Evolutionary conservation across 2,797 vertebrate species (phyloP), one percentile per base, ranked within the genome.

Genomic region (Hippocampus kuda): DNA sequence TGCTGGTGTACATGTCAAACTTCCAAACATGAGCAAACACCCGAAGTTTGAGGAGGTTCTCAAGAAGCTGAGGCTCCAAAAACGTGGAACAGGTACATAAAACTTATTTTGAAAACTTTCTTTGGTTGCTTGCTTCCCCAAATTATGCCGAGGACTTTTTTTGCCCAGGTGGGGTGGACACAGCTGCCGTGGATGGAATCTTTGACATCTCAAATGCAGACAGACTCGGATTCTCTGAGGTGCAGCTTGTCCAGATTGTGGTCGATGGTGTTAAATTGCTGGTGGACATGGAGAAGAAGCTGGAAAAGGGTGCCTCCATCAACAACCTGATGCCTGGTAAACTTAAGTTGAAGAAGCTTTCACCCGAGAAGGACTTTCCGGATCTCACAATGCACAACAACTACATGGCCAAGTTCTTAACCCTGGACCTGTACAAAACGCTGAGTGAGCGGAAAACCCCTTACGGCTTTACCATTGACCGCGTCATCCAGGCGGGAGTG

Each of bases 301-400:
- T 65, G 42, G 63, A 65, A 27, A 65, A 48, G 63, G 42, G 63
- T 27, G 42, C 24, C 3, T 65, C 63, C 41, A 65, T 65, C 44
- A 48, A 65, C 44, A 27, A 4, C 15, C 24, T 65, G 42, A 48
- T 65, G 63, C 63, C 63, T 27, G 63, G 63, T 10, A 65, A 65
- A 65, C 63, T 65, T 20, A 48, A 27, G 8, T 48, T 65, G 88
- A 89, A 86, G 86, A 89, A 84, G 78, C 81, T 87, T 72, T 81
- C 86, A 74, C 83, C 88, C 41, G 87, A 91, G 77, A 89, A 91
- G 15, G 92, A 94, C 75, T 91, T 85, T 70, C 91, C 91, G 75
- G 92, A 92, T 75, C 82, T 92, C 76, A 87, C 81, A 78, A 68
- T 81, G 75, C 89, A 91, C 87, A 89, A 89, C 88, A 93, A 90